Conservation (phyloP, 2,888 invertebrate genomes). For the Rhagophthalmus giganteus region DNA sequence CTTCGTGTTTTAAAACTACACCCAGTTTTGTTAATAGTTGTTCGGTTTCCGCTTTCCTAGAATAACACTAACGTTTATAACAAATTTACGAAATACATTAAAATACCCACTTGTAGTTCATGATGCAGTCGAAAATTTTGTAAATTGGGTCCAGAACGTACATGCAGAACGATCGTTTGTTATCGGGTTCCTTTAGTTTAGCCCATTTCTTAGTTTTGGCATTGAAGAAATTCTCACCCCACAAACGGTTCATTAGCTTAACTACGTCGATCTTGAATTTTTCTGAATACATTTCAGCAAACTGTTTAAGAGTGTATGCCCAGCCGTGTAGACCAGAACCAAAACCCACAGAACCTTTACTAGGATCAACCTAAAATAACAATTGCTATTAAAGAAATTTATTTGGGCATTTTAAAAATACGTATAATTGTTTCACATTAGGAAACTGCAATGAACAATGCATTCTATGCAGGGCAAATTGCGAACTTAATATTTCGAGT, state of each 20-base stretch:
- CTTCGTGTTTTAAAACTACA: slow-evolving; percentile 90
- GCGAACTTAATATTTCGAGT: slow-evolving; percentile 45
- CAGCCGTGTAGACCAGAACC: slow-evolving; percentile 99
- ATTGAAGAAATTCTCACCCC: slow-evolving; percentile 99
- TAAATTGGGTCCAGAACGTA: slow-evolving; percentile 99
- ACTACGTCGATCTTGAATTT: slow-evolving; percentile 98
- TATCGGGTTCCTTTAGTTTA: slow-evolving; percentile 85
- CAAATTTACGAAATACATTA: too few species aligned
- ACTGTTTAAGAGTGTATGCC: slow-evolving; percentile 99
- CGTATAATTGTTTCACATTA: slow-evolving; percentile 51
- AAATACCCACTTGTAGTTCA: slow-evolving; percentile 56
- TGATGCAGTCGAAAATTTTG: slow-evolving; percentile 80
- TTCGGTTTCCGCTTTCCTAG: slow-evolving; percentile 90
- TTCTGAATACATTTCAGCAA: slow-evolving; percentile 97
- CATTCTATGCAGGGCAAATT: slow-evolving; percentile 47
- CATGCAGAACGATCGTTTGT: slow-evolving; percentile 98
- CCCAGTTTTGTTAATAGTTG: slow-evolving; percentile 87
- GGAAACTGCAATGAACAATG: slow-evolving; percentile 58
- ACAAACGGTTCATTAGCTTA: slow-evolving; percentile 95
- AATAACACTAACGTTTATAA: neutral
- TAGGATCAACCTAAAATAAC: slow-evolving; percentile 80
- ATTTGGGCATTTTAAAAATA: too few species aligned
- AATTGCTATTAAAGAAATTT: slow-evolving; percentile 1
- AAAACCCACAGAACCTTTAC: slow-evolving; percentile 98
- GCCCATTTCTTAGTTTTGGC: slow-evolving; percentile 97